phyloP scores from a whole-genome alignment of 2,113 vertebrate genomes.

The Acanthochromis polyacanthus region DNA sequence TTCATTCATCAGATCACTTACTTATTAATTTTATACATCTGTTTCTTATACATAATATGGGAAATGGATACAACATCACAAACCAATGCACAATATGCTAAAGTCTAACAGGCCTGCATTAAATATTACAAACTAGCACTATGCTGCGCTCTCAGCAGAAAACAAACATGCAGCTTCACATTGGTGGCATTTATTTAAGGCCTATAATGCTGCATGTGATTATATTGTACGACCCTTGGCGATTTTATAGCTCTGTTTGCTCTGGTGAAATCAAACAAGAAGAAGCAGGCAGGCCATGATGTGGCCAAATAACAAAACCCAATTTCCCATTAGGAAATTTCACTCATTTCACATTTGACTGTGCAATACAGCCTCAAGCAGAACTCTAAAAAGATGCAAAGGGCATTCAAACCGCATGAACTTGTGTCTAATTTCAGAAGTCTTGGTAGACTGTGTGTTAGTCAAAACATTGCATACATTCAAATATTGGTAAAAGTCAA shows the following conservation, averaged over 20 bases:
- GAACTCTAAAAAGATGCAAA: too few species aligned
- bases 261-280: conserved; percentile 19
- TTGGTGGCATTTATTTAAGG: background rate
- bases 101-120: background rate
- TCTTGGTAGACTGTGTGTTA: background rate
- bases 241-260: conserved; percentile 24
- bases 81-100: background rate
- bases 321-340: background rate
- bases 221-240: background rate
- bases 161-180: conserved; percentile 2
- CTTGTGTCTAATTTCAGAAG: too few species aligned
- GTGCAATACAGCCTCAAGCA: background rate
- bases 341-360: conserved; percentile 42
- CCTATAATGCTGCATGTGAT: conserved; percentile 4
- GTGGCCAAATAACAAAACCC: conserved; percentile 16
- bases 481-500: too few species aligned
- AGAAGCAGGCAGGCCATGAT: conserved; percentile 6
- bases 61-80: background rate
- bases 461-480: background rate
- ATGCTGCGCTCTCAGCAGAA: background rate
- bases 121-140: background rate
- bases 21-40: background rate
- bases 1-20: conserved; percentile 1
- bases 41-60: background rate
- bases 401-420: too few species aligned